A percentile compares a stretch with the other conserved stretches of the same genome.
Conservation (phyloP, 2,888 invertebrate genomes). For the Phrixothrix hirtus region DNA sequence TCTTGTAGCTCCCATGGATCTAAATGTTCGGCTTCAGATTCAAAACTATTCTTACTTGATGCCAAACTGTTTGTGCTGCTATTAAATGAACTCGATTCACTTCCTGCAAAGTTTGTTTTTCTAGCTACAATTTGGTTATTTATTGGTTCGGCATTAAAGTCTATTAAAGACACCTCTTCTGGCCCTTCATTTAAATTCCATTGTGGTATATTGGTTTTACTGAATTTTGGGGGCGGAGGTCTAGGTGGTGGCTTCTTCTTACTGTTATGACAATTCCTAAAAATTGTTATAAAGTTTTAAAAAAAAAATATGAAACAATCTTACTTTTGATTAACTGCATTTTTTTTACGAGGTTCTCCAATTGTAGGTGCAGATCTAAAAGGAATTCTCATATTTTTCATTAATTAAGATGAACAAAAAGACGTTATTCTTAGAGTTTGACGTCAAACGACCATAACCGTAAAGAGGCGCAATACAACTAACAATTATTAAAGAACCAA, state of each 20-base stretch:
- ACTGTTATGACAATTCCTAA: slow-evolving; percentile 33
- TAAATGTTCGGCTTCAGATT: slow-evolving; percentile 63
- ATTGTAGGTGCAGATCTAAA: slow-evolving; percentile 37
- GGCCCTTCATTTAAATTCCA: slow-evolving; percentile 45
- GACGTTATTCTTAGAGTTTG: too few relatives aligned
- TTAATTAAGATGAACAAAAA: slow-evolving; percentile 12
- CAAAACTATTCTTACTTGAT: slow-evolving; percentile 82
- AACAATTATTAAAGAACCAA: neutral
- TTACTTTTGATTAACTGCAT: slow-evolving; percentile 21
- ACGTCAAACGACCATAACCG: too few relatives aligned
- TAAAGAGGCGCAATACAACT: neutral
- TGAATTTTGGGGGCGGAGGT: slow-evolving; percentile 68
- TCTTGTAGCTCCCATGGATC: slow-evolving; percentile 37
- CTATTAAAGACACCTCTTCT: slow-evolving; percentile 55
- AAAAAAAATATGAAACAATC: neutral
- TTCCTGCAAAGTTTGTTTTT: slow-evolving; percentile 49
- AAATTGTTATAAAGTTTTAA: neutral
- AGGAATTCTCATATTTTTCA: slow-evolving; percentile 39
- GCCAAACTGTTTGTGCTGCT: slow-evolving; percentile 60
- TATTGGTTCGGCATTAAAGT: slow-evolving; percentile 58
- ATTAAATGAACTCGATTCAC: slow-evolving; percentile 53
- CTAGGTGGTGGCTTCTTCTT: slow-evolving; percentile 74
- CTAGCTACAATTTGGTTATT: slow-evolving; percentile 50
- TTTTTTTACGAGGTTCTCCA: slow-evolving; percentile 34
- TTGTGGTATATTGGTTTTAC: slow-evolving; percentile 49